phyloP scores from a whole-genome alignment of 1,140 invertebrate species.

The Cydia splendana region DNA sequence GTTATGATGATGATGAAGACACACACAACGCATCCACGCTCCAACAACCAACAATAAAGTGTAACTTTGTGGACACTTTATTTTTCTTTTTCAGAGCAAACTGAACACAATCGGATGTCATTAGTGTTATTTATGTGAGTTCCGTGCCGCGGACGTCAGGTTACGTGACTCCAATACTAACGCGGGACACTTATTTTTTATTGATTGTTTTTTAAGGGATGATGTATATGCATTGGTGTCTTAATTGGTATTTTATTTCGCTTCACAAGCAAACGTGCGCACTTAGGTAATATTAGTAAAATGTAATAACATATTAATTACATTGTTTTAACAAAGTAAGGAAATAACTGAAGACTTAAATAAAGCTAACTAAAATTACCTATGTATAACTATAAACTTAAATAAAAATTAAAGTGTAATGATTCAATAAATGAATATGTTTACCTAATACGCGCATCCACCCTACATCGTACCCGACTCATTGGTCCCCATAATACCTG shows the following conservation, averaged over 20 bases:
- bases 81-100: slow-evolving; percentile 50
- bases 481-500: no score
- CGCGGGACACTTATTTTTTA: slow-evolving; percentile 50
- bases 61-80: slow-evolving; percentile 22
- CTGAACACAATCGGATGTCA: slow-evolving; percentile 64
- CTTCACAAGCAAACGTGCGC: neutral
- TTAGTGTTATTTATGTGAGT: slow-evolving; percentile 71
- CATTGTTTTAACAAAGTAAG: neutral
- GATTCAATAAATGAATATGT: no score
- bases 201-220: slow-evolving; percentile 55
- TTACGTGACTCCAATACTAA: slow-evolving; percentile 63
- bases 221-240: slow-evolving; percentile 15
- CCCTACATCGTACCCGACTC: no score
- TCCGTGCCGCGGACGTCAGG: slow-evolving; percentile 52
- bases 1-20: no score
- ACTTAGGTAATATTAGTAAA: no score
- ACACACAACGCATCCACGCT: neutral
- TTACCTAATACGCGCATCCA: no score
- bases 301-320: no score
- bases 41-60: slow-evolving; percentile 35
- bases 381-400: no score
- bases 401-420: no score
- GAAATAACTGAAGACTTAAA: neutral
- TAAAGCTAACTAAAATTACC: no score
- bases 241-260: neutral